These are phyloP conservation scores for Hypotaenidia okinawae DNA, from an alignment of 2,797 vertebrate species.

Conservation along the genomic window DNA sequence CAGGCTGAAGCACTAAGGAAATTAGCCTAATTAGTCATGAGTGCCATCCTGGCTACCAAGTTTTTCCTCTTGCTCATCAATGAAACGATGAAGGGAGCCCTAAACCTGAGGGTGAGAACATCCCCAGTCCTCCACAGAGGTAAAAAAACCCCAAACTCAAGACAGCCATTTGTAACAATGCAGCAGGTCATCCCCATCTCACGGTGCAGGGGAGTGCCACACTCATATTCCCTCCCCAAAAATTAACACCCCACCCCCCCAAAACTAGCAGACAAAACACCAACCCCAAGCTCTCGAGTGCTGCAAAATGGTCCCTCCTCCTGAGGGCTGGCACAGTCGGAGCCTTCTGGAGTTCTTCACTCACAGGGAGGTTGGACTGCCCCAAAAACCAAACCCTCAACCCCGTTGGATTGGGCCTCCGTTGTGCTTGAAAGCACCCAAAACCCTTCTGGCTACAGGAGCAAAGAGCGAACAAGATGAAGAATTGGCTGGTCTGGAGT, in stretches of 20 bases:
- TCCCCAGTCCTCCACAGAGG: not conserved
- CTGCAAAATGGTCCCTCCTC: too few species aligned
- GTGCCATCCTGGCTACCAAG: not conserved
- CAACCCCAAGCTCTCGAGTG: rapidly evolving
- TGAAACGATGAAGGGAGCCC: not conserved
- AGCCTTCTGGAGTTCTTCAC: not conserved
- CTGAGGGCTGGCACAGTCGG: not conserved
- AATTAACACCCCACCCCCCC: too few species aligned
- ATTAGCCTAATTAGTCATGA: constrained; percentile 13
- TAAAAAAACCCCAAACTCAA: not conserved
- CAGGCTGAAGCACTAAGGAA: not conserved
- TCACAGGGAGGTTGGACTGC: not conserved
- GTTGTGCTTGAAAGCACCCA: not conserved
- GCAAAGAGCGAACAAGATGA: not conserved
- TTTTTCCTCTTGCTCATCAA: not conserved
- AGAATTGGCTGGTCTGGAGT: not conserved
- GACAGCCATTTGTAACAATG: rapidly evolving
- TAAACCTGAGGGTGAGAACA: not conserved
- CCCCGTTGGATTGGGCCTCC: not conserved
- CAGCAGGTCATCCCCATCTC: rapidly evolving
- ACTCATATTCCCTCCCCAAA: rapidly evolving
- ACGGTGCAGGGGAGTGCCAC: not conserved
- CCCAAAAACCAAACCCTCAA: not conserved
- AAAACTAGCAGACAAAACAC: not conserved
- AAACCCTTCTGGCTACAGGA: not conserved